Percentiles rank a stretch among this genome's conserved stretches.
Conservation (phyloP, 2,113 vertebrate species). For the Struthio camelus region DNA sequence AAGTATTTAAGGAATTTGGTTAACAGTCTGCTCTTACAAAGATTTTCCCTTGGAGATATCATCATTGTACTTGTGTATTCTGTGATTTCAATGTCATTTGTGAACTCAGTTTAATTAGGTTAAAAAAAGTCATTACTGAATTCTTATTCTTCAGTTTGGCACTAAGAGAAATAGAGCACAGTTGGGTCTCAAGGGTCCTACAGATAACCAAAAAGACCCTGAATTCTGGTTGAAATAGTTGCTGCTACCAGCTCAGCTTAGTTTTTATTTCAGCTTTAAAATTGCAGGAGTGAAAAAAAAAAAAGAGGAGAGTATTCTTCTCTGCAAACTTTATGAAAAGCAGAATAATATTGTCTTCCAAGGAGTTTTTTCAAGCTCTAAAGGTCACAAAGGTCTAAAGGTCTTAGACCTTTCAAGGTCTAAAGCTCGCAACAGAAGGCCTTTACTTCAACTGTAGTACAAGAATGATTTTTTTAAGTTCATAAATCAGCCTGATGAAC, state of each 20-base stretch:
- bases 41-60: slow-evolving; percentile 51
- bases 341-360: neutral
- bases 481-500: neutral
- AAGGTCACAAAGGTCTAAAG: too few relatives aligned
- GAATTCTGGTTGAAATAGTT: neutral
- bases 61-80: slow-evolving; percentile 10
- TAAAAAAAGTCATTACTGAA: neutral
- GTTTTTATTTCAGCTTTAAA: neutral
- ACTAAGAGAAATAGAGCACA: neutral
- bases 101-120: slow-evolving; percentile 29
- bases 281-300: neutral
- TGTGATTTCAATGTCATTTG: neutral
- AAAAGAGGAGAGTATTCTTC: neutral
- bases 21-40: slow-evolving; percentile 46
- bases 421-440: neutral
- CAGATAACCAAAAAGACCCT: neutral
- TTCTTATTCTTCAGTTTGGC: neutral
- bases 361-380: neutral
- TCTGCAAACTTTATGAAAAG: neutral
- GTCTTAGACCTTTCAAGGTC: neutral
- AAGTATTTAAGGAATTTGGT: slow-evolving; percentile 58
- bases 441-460: neutral
- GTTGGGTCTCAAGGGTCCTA: neutral
- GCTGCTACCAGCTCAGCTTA: neutral
- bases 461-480: slow-evolving; percentile 39